Conservation (phyloP, 1,140 invertebrate species). For the Conopomorpha cramerella region DNA sequence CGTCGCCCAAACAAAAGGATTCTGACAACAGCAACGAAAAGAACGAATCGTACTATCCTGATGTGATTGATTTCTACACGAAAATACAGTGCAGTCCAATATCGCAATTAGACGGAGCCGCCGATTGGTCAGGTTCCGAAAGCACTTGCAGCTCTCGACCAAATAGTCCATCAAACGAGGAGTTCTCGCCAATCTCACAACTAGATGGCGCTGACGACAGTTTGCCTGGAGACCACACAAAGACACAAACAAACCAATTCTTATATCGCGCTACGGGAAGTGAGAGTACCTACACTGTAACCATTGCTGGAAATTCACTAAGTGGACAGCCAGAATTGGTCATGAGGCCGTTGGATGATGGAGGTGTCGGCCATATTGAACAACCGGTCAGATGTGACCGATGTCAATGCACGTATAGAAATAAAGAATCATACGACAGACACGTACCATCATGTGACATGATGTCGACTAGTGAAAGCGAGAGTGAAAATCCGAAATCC, state of each 20-base stretch:
- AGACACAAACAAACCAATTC: constrained; percentile 41
- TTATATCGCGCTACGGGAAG: constrained; percentile 54
- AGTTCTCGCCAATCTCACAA: constrained; percentile 66
- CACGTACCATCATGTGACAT: constrained; percentile 80
- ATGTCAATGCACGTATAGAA: constrained; percentile 89
- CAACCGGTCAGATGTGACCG: constrained; percentile 83
- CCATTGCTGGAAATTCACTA: constrained; percentile 46
- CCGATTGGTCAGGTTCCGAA: constrained; percentile 59
- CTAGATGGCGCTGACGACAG: constrained; percentile 77
- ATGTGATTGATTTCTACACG: constrained; percentile 58
- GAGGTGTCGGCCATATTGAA: constrained; percentile 50
- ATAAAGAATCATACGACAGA: constrained; percentile 81
- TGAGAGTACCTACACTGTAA: constrained; percentile 51
- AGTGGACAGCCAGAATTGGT: constrained; percentile 47
- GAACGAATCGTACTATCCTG: constrained; percentile 43
- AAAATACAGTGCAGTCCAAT: constrained; percentile 58
- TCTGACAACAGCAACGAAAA: constrained; percentile 25
- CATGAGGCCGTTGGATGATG: constrained; percentile 52
- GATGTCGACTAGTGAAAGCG: constrained; percentile 78
- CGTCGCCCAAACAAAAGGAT: constrained; percentile 42
- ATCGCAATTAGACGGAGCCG: constrained; percentile 68
- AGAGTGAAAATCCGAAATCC: constrained; percentile 63
- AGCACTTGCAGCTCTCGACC: constrained; percentile 50
- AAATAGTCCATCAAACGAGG: constrained; percentile 28
- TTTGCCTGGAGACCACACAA: constrained; percentile 39